Evolutionary conservation across 2,113 vertebrate genomes (phyloP).

Genomic region (Podilymbus podiceps): DNA sequence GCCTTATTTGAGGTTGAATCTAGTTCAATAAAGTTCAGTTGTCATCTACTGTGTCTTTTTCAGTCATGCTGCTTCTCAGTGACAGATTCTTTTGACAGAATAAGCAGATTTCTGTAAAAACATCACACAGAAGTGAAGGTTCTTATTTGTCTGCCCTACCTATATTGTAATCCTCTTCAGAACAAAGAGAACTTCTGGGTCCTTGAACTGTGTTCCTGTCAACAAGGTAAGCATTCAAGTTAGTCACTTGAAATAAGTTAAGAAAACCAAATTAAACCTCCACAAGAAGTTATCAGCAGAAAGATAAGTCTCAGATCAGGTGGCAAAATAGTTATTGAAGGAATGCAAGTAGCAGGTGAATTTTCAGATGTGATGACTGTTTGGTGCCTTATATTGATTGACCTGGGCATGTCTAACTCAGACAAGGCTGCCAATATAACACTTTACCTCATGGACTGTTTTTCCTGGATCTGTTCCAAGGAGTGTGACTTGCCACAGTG

Average conservation of each 20-base stretch:
- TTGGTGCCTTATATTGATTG: neutral
- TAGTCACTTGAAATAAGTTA: neutral
- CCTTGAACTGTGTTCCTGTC: neutral
- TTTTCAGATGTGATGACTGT: neutral
- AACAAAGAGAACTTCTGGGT: neutral
- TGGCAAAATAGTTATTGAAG: neutral
- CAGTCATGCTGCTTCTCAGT: neutral
- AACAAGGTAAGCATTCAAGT: neutral
- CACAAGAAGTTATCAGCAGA: neutral
- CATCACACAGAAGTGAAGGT: neutral
- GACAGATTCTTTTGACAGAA: neutral
- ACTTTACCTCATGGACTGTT: neutral
- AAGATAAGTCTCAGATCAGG: neutral
- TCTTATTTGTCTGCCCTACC: neutral
- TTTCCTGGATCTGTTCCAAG: neutral
- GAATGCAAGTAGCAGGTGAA: neutral
- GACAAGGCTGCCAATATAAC: neutral
- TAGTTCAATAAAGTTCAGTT: neutral
- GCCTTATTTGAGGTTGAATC: neutral
- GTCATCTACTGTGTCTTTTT: neutral
- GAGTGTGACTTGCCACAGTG: neutral
- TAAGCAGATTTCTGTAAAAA: neutral
- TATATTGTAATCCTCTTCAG: neutral
- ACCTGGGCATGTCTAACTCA: neutral
- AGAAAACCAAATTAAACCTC: neutral